Evolutionary conservation across 1,140 invertebrate genomes (phyloP).

Genomic region (Ruditapes philippinarum): DNA sequence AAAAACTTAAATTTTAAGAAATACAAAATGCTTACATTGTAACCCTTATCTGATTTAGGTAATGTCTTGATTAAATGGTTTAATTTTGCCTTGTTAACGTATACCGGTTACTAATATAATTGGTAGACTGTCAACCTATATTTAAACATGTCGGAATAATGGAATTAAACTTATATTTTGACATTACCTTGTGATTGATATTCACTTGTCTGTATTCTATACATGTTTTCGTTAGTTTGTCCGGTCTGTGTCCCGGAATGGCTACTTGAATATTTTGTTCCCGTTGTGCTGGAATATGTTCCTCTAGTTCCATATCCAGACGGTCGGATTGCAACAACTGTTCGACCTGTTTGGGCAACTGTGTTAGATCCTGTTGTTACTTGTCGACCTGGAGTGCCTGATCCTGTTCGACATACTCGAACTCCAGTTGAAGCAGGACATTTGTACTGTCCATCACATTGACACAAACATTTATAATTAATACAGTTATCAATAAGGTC

Average conservation of each 20-base stretch:
- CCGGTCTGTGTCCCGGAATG: background rate
- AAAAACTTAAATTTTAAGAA: too few species aligned
- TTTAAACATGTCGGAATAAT: too few species aligned
- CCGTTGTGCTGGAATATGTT: background rate
- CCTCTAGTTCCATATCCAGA: background rate
- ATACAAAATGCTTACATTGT: too few species aligned
- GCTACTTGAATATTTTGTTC: background rate
- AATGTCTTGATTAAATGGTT: too few species aligned
- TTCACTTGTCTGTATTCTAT: background rate
- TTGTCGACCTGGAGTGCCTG: background rate
- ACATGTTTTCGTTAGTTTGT: background rate
- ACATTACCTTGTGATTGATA: background rate
- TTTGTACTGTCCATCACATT: slow-evolving; percentile 70
- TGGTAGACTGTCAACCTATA: too few species aligned
- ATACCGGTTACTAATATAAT: too few species aligned
- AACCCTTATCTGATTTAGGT: too few species aligned
- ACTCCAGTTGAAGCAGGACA: slow-evolving; percentile 69
- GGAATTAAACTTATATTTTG: too few species aligned
- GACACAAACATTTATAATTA: slow-evolving; percentile 71
- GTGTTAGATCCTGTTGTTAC: slow-evolving; percentile 36
- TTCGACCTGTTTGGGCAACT: slow-evolving; percentile 5
- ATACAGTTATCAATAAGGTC: slow-evolving; percentile 71
- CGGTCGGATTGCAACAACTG: slow-evolving; percentile 30
- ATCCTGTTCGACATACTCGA: slow-evolving; percentile 59
- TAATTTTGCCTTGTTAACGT: too few species aligned